These are phyloP conservation scores for Cathartes aura DNA, from an alignment of 2,113 vertebrate species.

Conservation along the genomic window DNA sequence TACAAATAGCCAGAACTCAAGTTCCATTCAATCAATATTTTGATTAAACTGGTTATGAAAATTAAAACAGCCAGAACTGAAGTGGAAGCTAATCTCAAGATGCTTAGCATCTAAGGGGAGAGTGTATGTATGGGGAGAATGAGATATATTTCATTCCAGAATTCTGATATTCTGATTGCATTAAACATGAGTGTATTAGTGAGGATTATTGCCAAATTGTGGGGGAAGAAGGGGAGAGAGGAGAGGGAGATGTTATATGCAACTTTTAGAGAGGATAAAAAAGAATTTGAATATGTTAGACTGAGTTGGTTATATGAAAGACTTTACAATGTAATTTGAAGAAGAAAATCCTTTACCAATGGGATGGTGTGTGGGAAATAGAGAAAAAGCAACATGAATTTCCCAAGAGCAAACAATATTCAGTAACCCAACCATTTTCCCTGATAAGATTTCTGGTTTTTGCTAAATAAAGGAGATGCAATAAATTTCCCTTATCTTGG, in stretches of 20 bases:
- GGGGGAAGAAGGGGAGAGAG: not conserved
- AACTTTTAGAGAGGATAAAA: not conserved
- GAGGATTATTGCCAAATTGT: not conserved
- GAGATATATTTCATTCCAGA: not conserved
- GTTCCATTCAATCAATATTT: not conserved
- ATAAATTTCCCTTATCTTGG: constrained; percentile 52
- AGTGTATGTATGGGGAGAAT: not conserved
- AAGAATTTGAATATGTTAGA: not conserved
- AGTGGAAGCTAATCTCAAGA: not conserved
- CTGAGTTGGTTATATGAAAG: not conserved
- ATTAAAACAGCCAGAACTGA: not conserved
- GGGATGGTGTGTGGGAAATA: not conserved
- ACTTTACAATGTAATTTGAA: not conserved
- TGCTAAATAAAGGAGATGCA: not conserved
- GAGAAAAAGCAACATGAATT: not conserved
- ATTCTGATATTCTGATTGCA: not conserved
- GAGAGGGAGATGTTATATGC: not conserved
- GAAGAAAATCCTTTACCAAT: not conserved
- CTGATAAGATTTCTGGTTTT: not conserved
- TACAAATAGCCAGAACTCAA: not conserved
- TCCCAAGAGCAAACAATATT: not conserved
- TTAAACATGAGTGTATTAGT: not conserved
- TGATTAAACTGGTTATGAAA: not conserved
- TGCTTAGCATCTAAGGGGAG: not conserved
- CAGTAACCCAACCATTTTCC: not conserved